phyloP scores from a whole-genome alignment of 2,888 invertebrate species.

The Cryptophagus acutangulus region DNA sequence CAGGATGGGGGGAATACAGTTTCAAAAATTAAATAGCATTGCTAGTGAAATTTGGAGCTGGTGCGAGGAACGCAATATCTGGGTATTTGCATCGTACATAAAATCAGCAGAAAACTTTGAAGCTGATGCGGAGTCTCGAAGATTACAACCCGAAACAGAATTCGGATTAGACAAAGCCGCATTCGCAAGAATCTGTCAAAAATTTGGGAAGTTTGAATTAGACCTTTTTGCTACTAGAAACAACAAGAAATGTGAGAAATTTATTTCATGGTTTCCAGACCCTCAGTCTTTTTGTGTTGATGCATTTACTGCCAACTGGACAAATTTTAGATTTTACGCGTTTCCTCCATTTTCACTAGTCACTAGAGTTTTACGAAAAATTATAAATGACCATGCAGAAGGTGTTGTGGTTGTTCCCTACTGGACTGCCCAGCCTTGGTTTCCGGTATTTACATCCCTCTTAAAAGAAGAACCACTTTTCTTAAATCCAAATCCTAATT shows the following conservation, averaged over 20 bases:
- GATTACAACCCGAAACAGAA: slow-evolving; percentile 4
- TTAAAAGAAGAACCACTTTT: too few species aligned
- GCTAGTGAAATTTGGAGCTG: slow-evolving; percentile 27
- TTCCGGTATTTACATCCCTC: too few species aligned
- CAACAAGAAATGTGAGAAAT: slow-evolving; percentile 27
- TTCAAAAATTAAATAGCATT: slow-evolving; percentile 18
- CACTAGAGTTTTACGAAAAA: slow-evolving; percentile 29
- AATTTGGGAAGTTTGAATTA: slow-evolving; percentile 8
- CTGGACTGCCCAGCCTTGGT: too few species aligned
- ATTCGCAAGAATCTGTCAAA: slow-evolving; percentile 1
- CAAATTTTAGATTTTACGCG: slow-evolving; percentile 16
- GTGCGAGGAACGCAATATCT: slow-evolving; percentile 20
- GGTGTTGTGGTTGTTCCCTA: too few species aligned
- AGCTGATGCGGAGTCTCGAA: slow-evolving; percentile 6
- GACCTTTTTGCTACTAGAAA: slow-evolving; percentile 9
- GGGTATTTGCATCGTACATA: slow-evolving; percentile 27
- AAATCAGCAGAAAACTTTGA: slow-evolving; percentile 15
- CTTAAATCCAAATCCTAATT: too few species aligned
- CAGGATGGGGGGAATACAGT: slow-evolving; percentile 24
- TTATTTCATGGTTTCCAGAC: slow-evolving; percentile 30
- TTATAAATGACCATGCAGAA: too few species aligned
- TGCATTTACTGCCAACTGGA: slow-evolving; percentile 29
- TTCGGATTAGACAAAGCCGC: not conserved
- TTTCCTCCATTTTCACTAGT: slow-evolving; percentile 24
- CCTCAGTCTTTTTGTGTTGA: slow-evolving; percentile 27